These are phyloP conservation scores for Ichneumoninae sp. DNA, from an alignment of 2,888 invertebrate species.

Conservation along the genomic window DNA sequence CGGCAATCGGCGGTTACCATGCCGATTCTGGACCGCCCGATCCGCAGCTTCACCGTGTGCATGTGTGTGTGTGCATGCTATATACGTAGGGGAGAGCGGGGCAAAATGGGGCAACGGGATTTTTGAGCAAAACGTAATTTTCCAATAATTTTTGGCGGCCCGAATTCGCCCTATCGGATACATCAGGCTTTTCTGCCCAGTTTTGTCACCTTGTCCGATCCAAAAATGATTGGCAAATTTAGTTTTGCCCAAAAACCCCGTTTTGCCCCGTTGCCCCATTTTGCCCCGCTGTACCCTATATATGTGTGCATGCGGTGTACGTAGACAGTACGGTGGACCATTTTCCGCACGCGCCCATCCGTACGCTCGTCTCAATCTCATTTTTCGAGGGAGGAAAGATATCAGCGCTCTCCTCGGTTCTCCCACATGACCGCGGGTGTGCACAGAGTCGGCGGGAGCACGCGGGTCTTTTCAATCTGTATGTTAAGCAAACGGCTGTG, in stretches of 20 bases:
- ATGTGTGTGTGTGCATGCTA: too few species aligned
- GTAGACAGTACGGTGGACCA: background rate
- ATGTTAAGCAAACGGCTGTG: constrained; percentile 31
- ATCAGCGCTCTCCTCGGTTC: background rate
- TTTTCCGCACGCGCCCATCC: constrained; percentile 37
- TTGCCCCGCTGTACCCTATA: too few species aligned
- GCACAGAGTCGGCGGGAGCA: background rate
- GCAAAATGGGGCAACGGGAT: too few species aligned
- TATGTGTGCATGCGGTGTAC: background rate
- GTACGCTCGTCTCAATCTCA: background rate
- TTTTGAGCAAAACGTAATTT: too few species aligned
- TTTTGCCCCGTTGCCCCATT: too few species aligned
- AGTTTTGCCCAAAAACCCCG: too few species aligned
- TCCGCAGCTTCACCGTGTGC: background rate
- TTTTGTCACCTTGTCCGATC: too few species aligned
- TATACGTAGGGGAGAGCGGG: too few species aligned
- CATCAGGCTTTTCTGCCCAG: too few species aligned
- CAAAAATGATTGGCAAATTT: too few species aligned
- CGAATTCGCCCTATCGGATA: too few species aligned
- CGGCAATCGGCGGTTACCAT: constrained; percentile 20
- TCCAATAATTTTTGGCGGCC: too few species aligned
- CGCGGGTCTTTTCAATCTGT: constrained; percentile 39
- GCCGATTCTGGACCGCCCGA: constrained; percentile 17
- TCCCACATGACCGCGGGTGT: background rate
- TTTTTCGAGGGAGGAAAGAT: constrained; percentile 1